These are phyloP conservation scores for Grammomys surdaster DNA, from an alignment of 2,113 vertebrate genomes.

Conservation along the genomic window DNA sequence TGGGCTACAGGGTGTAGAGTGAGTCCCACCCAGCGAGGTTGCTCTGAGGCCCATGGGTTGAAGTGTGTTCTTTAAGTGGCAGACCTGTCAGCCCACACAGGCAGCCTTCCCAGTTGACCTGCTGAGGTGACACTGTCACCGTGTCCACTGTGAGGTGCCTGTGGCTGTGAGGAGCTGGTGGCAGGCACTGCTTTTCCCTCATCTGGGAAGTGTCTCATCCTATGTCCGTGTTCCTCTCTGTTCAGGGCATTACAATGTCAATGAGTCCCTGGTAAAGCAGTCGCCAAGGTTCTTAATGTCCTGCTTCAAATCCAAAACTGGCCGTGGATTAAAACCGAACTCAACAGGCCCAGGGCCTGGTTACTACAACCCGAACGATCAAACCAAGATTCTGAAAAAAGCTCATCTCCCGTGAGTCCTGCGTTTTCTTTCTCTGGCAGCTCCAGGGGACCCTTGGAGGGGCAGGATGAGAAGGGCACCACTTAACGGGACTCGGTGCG, in stretches of 20 bases:
- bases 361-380: slow-evolving; percentile 83
- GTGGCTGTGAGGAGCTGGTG: background rate
- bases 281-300: slow-evolving; percentile 83
- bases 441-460: background rate
- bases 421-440: background rate
- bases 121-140: no score
- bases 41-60: rapidly evolving
- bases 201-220: background rate
- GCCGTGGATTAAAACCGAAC: slow-evolving; percentile 28
- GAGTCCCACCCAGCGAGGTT: background rate
- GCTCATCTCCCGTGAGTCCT: slow-evolving; percentile 84
- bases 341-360: slow-evolving; percentile 86
- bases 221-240: slow-evolving; percentile 46
- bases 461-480: background rate
- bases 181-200: background rate
- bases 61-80: background rate
- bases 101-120: background rate
- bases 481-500: background rate
- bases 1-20: background rate
- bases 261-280: slow-evolving; percentile 80
- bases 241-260: slow-evolving; percentile 88
- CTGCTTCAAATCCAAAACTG: slow-evolving; percentile 88
- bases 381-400: slow-evolving; percentile 75
- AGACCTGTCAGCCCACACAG: background rate
- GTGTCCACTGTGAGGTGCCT: background rate